Conservation (phyloP, 2,113 vertebrate species). For the Heteronetta atricapilla region DNA sequence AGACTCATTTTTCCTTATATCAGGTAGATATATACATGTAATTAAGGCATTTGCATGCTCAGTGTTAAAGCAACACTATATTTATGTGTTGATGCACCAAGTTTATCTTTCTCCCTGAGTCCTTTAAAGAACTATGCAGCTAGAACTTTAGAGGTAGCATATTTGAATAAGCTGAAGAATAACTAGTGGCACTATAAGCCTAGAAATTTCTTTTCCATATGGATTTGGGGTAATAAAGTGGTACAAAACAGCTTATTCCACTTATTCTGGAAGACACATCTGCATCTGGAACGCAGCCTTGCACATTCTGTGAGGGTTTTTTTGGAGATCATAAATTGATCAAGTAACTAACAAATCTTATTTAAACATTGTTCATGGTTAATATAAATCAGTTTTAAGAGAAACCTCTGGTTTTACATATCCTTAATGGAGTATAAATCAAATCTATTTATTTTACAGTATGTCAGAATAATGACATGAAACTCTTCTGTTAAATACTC, state of each 20-base stretch:
- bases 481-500: background rate
- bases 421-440: background rate
- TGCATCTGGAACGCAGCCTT: background rate
- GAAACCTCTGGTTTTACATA: background rate
- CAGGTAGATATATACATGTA: background rate
- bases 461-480: background rate
- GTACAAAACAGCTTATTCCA: background rate
- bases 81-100: background rate
- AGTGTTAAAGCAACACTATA: background rate
- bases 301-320: background rate
- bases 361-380: background rate
- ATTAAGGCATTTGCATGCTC: background rate
- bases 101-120: background rate
- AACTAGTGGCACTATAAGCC: background rate
- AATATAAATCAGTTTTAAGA: background rate
- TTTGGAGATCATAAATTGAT: background rate
- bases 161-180: background rate
- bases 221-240: background rate
- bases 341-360: background rate
- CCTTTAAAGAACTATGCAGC: background rate
- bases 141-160: background rate
- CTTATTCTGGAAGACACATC: background rate
- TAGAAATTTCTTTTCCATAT: background rate
- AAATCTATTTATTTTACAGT: background rate
- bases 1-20: background rate